Conservation (phyloP, 2,888 invertebrate genomes). For the Drosophila peninsularis region DNA sequence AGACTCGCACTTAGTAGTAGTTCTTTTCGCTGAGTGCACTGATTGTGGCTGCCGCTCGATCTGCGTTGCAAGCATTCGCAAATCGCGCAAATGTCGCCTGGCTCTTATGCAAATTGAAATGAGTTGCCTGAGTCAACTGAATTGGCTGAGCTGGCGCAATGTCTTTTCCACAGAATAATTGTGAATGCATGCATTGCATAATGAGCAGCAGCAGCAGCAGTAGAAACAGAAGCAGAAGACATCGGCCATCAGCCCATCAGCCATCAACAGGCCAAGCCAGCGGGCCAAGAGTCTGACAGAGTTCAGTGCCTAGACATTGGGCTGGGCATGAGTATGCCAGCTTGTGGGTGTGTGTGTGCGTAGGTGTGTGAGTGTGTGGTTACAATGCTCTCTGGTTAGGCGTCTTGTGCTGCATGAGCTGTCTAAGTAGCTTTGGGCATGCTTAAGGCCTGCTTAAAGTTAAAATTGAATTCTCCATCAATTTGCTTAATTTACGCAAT, state of each 20-base stretch:
- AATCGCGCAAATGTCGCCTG: slow-evolving; percentile 46
- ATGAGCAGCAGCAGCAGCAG: slow-evolving; percentile 42
- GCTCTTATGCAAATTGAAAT: slow-evolving; percentile 77
- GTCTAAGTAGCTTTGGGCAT: slow-evolving; percentile 41
- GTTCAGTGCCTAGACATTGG: slow-evolving; percentile 55
- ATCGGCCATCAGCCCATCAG: slow-evolving; percentile 18
- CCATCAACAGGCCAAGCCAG: slow-evolving; percentile 21
- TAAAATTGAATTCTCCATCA: slow-evolving; percentile 8
- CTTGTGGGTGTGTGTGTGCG: slow-evolving; percentile 13
- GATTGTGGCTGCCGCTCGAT: slow-evolving; percentile 20
- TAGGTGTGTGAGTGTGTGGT: slow-evolving; percentile 22
- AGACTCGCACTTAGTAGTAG: not conserved
- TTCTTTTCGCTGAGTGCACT: slow-evolving; percentile 6
- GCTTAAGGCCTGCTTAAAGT: slow-evolving; percentile 15
- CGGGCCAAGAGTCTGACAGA: slow-evolving; percentile 30
- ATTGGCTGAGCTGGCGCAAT: slow-evolving; percentile 51
- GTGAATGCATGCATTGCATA: slow-evolving; percentile 80
- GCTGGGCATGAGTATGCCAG: slow-evolving; percentile 24
- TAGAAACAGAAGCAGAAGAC: not conserved
- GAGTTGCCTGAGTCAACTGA: slow-evolving; percentile 54
- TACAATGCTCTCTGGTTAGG: slow-evolving; percentile 26
- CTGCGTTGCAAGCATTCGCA: slow-evolving; percentile 28
- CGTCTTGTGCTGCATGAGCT: slow-evolving; percentile 12
- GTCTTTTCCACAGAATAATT: slow-evolving; percentile 81
- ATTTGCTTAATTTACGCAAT: slow-evolving; percentile 5